phyloP scores from a whole-genome alignment of 2,797 vertebrate genomes.

The Microctenopoma steveboyesi region DNA sequence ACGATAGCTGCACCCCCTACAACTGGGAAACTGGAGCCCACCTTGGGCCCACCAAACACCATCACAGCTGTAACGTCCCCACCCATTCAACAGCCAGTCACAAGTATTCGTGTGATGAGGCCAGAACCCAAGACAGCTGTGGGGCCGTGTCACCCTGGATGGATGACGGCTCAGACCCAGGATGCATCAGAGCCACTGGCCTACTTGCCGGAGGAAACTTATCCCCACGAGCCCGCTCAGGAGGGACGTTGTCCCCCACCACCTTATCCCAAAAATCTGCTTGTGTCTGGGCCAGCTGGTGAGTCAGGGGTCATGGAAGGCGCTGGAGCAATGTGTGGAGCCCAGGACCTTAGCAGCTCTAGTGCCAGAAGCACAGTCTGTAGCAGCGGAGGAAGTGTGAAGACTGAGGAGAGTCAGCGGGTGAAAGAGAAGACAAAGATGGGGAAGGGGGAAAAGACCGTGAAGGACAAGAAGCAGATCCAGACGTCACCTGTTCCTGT shows the following conservation, averaged over 20 bases:
- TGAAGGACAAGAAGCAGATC: constrained; percentile 98
- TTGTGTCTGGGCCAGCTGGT: constrained; percentile 78
- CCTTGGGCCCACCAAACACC: constrained; percentile 89
- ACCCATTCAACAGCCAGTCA: constrained; percentile 95
- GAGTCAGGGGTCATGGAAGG: constrained; percentile 86
- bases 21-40: constrained; percentile 84
- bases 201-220: constrained; percentile 83
- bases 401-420: constrained; percentile 80
- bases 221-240: constrained; percentile 85
- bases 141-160: constrained; percentile 94
- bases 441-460: constrained; percentile 85
- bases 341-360: constrained; percentile 68
- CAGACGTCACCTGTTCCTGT: constrained; percentile 96
- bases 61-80: constrained; percentile 94
- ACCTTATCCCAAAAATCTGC: constrained; percentile 93
- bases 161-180: constrained; percentile 87
- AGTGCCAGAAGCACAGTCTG: constrained; percentile 57
- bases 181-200: constrained; percentile 83
- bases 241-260: constrained; percentile 92
- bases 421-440: constrained; percentile 86
- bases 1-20: constrained; percentile 75
- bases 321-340: constrained; percentile 80
- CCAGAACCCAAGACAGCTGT: constrained; percentile 98
- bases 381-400: constrained; percentile 70
- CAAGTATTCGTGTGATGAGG: constrained; percentile 95